A percentile compares a stretch with the other conserved stretches of the same genome.
Evolutionary conservation across 1,140 invertebrate species (phyloP).

Genomic region (Maniola jurtina): DNA sequence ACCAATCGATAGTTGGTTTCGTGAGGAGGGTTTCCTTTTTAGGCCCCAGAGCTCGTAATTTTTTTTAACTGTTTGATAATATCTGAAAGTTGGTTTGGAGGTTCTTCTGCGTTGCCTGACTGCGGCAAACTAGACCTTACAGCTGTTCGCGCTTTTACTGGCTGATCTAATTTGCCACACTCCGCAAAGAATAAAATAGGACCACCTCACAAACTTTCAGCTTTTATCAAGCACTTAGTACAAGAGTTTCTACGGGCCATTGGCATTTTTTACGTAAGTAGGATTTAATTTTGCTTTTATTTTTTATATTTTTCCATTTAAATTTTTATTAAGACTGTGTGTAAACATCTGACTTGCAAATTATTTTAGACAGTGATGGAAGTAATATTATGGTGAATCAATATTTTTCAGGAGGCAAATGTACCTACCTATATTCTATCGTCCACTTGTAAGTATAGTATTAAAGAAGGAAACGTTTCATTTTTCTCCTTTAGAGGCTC

Average conservation of each 20-base stretch:
- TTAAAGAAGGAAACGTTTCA: too few relatives aligned
- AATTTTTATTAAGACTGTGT: too few relatives aligned
- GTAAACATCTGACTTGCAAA: neutral
- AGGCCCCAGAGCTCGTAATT: neutral
- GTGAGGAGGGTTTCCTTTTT: neutral
- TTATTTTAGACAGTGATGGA: neutral
- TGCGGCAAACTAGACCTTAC: too few relatives aligned
- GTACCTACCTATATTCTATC: neutral
- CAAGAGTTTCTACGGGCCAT: too few relatives aligned
- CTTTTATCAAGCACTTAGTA: too few relatives aligned
- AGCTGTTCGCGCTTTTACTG: too few relatives aligned
- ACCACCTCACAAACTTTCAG: too few relatives aligned
- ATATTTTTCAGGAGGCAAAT: neutral
- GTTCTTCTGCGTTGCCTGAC: too few relatives aligned
- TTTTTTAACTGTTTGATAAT: neutral
- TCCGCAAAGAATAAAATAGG: too few relatives aligned
- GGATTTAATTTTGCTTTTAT: neutral
- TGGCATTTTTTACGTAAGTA: neutral
- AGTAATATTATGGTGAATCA: neutral
- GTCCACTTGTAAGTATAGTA: too few relatives aligned
- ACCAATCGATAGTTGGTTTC: neutral
- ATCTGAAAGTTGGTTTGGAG: too few relatives aligned
- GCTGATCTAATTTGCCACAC: too few relatives aligned
- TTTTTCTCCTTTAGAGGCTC: neutral
- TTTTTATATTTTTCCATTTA: neutral